Conservation (phyloP, 2,113 vertebrate species). For the Castor canadensis region DNA sequence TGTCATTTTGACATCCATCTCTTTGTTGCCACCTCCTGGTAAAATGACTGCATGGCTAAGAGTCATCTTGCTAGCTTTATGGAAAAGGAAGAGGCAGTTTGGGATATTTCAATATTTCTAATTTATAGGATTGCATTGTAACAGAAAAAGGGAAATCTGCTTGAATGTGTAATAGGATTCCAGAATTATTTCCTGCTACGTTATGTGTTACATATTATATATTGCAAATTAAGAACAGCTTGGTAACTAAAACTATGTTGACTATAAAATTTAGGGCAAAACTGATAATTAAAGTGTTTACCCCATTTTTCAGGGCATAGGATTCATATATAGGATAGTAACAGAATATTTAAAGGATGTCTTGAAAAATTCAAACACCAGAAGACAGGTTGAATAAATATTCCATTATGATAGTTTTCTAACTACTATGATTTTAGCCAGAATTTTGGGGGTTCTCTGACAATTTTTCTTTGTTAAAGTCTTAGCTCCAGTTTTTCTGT, state of each 20-base stretch:
- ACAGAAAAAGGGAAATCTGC: not conserved
- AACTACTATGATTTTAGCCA: not conserved
- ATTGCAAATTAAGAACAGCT: not conserved
- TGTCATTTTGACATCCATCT: not conserved
- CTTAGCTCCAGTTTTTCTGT: not conserved
- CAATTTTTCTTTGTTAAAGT: not conserved
- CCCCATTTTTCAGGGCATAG: not conserved
- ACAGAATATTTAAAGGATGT: not conserved
- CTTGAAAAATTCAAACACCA: not conserved
- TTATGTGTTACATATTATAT: not conserved
- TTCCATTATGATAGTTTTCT: not conserved
- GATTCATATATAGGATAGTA: not conserved
- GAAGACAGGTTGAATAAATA: not conserved
- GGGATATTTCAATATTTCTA: not conserved
- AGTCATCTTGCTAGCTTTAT: not conserved
- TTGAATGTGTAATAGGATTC: not conserved
- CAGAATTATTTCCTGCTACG: not conserved
- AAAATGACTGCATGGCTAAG: not conserved
- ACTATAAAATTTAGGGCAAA: not conserved
- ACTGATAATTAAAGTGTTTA: not conserved
- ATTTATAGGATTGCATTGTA: not conserved
- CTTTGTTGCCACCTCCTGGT: conserved; percentile 27
- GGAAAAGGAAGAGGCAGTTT: not conserved
- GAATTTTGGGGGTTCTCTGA: not conserved
- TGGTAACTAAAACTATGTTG: not conserved